phyloP scores from a whole-genome alignment of 2,113 vertebrate species.

The Zosterops pallidus region DNA sequence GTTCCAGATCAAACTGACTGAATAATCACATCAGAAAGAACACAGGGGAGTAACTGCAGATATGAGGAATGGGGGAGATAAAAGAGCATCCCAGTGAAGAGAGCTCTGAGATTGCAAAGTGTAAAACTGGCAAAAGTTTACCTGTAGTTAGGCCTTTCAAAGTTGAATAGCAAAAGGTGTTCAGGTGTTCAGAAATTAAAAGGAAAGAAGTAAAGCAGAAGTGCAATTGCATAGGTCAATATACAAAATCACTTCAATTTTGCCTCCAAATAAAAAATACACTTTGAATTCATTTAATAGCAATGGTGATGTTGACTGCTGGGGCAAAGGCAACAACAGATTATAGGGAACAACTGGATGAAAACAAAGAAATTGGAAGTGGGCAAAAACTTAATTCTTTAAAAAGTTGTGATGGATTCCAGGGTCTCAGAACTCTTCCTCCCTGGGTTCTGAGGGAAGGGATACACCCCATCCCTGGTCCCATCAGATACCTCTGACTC shows the following conservation, averaged over 20 bases:
- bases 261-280: background rate
- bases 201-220: background rate
- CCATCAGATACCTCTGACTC: background rate
- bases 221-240: background rate
- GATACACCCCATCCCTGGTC: rapidly evolving
- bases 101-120: background rate
- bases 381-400: background rate
- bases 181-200: background rate
- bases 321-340: background rate
- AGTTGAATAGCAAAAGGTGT: background rate
- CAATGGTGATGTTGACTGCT: background rate
- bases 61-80: rapidly evolving
- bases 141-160: background rate
- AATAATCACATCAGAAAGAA: background rate
- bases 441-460: background rate
- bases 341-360: background rate
- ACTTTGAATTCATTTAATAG: background rate
- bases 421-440: background rate
- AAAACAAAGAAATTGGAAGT: background rate
- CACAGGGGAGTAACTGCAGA: background rate
- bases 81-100: background rate
- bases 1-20: background rate
- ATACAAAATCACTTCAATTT: background rate
- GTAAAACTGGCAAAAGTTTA: background rate
- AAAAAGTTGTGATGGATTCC: background rate